A percentile compares a stretch with the other conserved stretches of the same genome.
phyloP scores from a whole-genome alignment of 2,888 invertebrate genomes.

The Hedychridium roseum region DNA sequence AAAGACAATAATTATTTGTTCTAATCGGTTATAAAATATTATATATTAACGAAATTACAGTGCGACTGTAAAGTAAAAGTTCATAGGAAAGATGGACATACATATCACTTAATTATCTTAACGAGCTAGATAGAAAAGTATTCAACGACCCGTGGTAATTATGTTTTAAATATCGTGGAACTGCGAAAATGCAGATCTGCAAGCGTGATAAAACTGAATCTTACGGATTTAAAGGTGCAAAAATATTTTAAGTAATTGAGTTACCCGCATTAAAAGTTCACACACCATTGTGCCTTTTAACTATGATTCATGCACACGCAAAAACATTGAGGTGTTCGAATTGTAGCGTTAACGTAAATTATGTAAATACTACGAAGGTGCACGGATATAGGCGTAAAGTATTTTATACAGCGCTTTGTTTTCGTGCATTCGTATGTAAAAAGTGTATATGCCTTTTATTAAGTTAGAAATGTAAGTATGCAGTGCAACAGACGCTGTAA shows the following conservation, averaged over 20 bases:
- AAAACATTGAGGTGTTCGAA: constrained; percentile 2
- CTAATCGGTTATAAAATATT: no score
- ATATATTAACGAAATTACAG: no score
- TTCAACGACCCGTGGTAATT: neutral
- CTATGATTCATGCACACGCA: constrained; percentile 7
- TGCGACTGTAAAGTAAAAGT: neutral
- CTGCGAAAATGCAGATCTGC: neutral
- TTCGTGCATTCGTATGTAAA: neutral
- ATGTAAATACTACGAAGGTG: constrained; percentile 25
- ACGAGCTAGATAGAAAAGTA: neutral
- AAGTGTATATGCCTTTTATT: neutral
- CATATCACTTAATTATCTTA: neutral
- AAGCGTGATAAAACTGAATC: neutral
- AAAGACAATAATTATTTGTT: no score
- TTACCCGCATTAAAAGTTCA: constrained; percentile 38
- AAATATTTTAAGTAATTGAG: constrained; percentile 43
- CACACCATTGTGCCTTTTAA: constrained; percentile 49
- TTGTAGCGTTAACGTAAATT: constrained; percentile 25
- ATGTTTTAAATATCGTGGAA: no score
- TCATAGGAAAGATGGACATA: neutral
- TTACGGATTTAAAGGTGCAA: constrained; percentile 36
- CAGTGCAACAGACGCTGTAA: no score
- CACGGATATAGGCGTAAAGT: constrained; percentile 18
- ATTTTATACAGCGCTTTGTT: neutral
- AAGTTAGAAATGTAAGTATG: neutral